These are phyloP conservation scores for Tuta absoluta DNA, from an alignment of 2,888 invertebrate species.

Conservation along the genomic window DNA sequence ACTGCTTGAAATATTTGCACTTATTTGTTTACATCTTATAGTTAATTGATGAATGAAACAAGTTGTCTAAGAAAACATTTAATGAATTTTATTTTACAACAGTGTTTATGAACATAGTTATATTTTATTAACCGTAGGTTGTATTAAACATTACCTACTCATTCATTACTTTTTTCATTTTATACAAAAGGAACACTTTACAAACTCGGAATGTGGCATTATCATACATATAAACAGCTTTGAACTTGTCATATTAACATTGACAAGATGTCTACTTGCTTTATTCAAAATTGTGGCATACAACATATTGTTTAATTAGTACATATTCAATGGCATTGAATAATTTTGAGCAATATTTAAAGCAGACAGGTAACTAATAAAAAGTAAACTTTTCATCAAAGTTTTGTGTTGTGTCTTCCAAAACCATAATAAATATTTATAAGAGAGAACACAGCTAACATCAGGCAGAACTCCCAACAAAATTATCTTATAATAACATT, in stretches of 20 bases:
- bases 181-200: slow-evolving; percentile 29
- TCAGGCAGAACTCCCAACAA: slow-evolving; percentile 26
- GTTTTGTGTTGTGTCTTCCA: slow-evolving; percentile 26
- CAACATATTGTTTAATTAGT: background rate
- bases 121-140: background rate
- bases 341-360: slow-evolving; percentile 29
- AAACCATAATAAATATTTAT: slow-evolving; percentile 27
- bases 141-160: slow-evolving; percentile 2
- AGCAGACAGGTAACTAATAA: slow-evolving; percentile 25
- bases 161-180: slow-evolving; percentile 33
- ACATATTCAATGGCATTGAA: slow-evolving; percentile 2
- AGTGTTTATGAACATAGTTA: slow-evolving; percentile 55
- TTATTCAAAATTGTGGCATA: background rate
- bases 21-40: too few species aligned
- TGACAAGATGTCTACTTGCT: slow-evolving; percentile 14
- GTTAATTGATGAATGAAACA: slow-evolving; percentile 31
- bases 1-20: too few species aligned
- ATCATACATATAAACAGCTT: slow-evolving; percentile 34
- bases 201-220: slow-evolving; percentile 35
- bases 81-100: slow-evolving; percentile 66
- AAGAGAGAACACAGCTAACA: slow-evolving; percentile 32
- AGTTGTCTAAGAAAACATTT: slow-evolving; percentile 62
- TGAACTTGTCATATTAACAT: slow-evolving; percentile 34
- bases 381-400: slow-evolving; percentile 19
- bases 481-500: slow-evolving; percentile 32